Percentiles rank a stretch among this genome's conserved stretches.
Evolutionary conservation across 2,888 invertebrate species (phyloP).

Genomic region (Trichopria drosophilae): DNA sequence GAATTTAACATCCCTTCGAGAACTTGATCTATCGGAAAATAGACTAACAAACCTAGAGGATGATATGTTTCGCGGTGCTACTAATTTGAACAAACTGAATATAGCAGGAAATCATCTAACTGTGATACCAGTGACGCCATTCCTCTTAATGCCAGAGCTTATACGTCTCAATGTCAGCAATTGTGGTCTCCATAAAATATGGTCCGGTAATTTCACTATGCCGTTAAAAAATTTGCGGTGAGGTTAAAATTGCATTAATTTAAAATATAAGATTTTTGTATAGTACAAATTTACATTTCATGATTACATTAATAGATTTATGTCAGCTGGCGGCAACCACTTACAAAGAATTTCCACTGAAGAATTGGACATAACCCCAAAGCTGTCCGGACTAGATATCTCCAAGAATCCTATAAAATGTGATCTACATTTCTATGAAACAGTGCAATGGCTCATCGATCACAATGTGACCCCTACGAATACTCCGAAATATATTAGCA

Average conservation of each 20-base stretch:
- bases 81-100: constrained; percentile 67
- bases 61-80: constrained; percentile 69
- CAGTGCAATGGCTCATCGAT: constrained; percentile 68
- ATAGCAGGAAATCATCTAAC: constrained; percentile 71
- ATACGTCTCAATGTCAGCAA: constrained; percentile 72
- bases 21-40: constrained; percentile 75
- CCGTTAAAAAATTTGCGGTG: constrained; percentile 51
- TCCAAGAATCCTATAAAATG: constrained; percentile 71
- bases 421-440: constrained; percentile 68
- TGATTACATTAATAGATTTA: too few species aligned
- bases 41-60: constrained; percentile 65
- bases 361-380: constrained; percentile 65
- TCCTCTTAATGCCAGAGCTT: constrained; percentile 66
- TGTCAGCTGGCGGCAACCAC: constrained; percentile 51
- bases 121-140: constrained; percentile 69
- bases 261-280: neutral
- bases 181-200: constrained; percentile 68
- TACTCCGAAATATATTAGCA: constrained; percentile 39
- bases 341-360: constrained; percentile 60
- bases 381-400: constrained; percentile 66
- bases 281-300: neutral
- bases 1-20: constrained; percentile 64
- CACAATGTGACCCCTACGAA: constrained; percentile 64
- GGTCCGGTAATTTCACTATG: constrained; percentile 61
- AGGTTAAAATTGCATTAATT: constrained; percentile 6